Conservation (phyloP, 1,140 invertebrate species). For the Neodiprion lecontei region DNA sequence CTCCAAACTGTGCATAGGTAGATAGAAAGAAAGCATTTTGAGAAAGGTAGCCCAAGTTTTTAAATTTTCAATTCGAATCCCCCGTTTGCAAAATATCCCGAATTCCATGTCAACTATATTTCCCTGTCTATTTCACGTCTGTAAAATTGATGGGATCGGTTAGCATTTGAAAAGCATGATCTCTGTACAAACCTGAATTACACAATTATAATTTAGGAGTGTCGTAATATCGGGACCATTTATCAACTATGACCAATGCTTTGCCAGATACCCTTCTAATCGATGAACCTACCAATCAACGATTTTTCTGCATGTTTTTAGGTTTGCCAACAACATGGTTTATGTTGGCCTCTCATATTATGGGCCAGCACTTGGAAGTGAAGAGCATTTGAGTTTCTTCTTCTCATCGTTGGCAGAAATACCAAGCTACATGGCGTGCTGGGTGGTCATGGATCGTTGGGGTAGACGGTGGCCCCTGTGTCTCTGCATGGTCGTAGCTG, state of each 20-base stretch:
- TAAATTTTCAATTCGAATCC: too few species aligned
- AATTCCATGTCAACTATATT: too few species aligned
- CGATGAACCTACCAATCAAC: neutral
- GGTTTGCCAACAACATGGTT: conserved; percentile 79
- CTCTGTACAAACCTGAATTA: neutral
- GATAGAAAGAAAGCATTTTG: too few species aligned
- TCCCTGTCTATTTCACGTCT: too few species aligned
- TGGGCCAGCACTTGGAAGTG: conserved; percentile 81
- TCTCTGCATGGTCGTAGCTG: conserved; percentile 82
- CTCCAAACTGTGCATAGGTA: too few species aligned
- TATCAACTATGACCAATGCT: neutral
- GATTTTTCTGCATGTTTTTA: conserved; percentile 33
- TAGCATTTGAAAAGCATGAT: too few species aligned
- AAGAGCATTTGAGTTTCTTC: conserved; percentile 87
- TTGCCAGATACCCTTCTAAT: neutral
- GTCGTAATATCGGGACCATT: neutral
- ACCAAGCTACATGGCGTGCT: conserved; percentile 83
- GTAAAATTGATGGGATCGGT: too few species aligned
- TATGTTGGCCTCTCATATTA: conserved; percentile 89
- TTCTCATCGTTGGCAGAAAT: conserved; percentile 84
- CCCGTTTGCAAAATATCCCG: too few species aligned
- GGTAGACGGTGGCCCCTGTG: conserved; percentile 84
- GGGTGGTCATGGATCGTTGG: conserved; percentile 85
- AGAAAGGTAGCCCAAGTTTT: too few species aligned
- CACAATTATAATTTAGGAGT: neutral